These are phyloP conservation scores for Tauraco erythrolophus DNA, from an alignment of 2,113 vertebrate species.

Conservation along the genomic window DNA sequence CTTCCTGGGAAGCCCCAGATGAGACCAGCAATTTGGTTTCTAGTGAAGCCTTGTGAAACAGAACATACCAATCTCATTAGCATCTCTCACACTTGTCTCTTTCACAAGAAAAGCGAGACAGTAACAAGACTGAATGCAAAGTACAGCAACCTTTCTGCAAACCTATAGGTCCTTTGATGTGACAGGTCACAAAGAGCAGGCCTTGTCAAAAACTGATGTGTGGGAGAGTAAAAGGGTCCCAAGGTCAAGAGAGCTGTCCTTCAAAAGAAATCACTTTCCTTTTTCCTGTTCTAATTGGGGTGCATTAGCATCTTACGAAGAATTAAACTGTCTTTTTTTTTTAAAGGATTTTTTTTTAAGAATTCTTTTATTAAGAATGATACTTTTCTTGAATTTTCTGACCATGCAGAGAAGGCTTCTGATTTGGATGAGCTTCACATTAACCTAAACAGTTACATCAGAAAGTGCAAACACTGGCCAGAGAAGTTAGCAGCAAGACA, in stretches of 20 bases:
- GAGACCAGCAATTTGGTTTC: neutral
- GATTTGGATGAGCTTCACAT: neutral
- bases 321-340: neutral
- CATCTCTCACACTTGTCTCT: neutral
- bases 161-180: conserved; percentile 48
- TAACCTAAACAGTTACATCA: neutral
- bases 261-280: conserved; percentile 37
- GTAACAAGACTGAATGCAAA: conserved; percentile 19
- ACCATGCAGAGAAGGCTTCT: neutral
- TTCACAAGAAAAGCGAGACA: neutral
- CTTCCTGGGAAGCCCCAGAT: conserved; percentile 6
- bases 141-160: neutral
- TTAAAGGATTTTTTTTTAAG: neutral
- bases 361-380: neutral
- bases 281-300: conserved; percentile 29
- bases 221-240: neutral
- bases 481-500: neutral
- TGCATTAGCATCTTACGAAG: conserved; percentile 15
- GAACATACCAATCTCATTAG: conserved; percentile 25
- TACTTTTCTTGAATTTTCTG: neutral
- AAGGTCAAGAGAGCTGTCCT: conserved; percentile 38
- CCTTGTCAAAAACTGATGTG: conserved; percentile 9
- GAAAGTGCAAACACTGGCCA: neutral
- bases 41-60: neutral
- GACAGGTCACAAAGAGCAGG: conserved; percentile 56